phyloP scores from a whole-genome alignment of 2,797 vertebrate species.

The Betta splendens region DNA sequence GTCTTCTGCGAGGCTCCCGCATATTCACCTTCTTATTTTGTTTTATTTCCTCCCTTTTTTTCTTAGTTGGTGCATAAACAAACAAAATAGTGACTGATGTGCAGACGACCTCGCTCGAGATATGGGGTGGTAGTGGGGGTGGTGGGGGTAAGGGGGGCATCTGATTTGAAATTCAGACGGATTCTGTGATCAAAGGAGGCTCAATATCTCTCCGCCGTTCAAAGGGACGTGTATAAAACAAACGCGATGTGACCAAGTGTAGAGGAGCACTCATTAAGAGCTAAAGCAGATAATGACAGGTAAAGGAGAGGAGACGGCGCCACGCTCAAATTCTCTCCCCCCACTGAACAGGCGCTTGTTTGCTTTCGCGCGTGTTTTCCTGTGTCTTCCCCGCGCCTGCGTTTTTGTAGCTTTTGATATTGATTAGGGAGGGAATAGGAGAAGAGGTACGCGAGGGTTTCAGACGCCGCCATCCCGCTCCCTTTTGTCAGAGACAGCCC shows the following conservation, averaged over 20 bases:
- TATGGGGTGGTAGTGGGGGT: conserved; percentile 57
- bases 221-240: conserved; percentile 93
- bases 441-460: conserved; percentile 75
- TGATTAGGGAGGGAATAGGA: conserved; percentile 82
- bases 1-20: conserved; percentile 59
- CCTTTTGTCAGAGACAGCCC: conserved; percentile 74
- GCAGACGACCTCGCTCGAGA: conserved; percentile 71
- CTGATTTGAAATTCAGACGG: conserved; percentile 93
- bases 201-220: conserved; percentile 94
- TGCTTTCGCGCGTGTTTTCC: conserved; percentile 71
- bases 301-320: conserved; percentile 83
- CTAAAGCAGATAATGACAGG: conserved; percentile 92
- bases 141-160: conserved; percentile 70
- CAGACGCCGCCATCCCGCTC: conserved; percentile 62
- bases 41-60: conserved; percentile 42
- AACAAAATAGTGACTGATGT: conserved; percentile 79
- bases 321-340: conserved; percentile 73
- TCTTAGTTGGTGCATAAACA: conserved; percentile 77
- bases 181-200: conserved; percentile 94
- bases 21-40: conserved; percentile 56
- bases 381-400: conserved; percentile 72
- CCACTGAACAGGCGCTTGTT: conserved; percentile 79
- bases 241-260: conserved; percentile 96
- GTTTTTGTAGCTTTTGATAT: conserved; percentile 82
- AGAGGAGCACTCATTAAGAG: conserved; percentile 95